Percentiles rank a stretch among this genome's conserved stretches.
Conservation (phyloP, 2,113 vertebrate species). For the Nematolebias whitei region DNA sequence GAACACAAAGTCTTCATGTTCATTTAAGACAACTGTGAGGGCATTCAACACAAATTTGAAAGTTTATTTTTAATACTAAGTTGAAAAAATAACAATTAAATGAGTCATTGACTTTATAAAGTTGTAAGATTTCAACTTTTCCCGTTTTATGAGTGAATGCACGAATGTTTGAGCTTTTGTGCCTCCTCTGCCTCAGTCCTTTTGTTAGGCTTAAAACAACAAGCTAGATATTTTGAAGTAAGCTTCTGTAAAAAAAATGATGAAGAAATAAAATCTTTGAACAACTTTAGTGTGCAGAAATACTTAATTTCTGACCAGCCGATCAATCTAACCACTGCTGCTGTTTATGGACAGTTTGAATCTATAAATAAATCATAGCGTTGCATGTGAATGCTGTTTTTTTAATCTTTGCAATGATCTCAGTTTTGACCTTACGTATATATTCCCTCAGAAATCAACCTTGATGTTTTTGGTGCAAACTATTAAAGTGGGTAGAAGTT, state of each 20-base stretch:
- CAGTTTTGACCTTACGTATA: no score
- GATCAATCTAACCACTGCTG: no score
- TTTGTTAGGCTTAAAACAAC: conserved; percentile 9
- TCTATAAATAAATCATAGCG: no score
- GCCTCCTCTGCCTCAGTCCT: conserved; percentile 7
- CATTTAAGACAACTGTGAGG: conserved; percentile 32
- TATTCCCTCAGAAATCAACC: no score
- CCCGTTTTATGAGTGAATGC: conserved; percentile 14
- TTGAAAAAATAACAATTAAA: not conserved
- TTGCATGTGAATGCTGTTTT: no score
- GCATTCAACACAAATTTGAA: conserved; percentile 12
- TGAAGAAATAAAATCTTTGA: not conserved
- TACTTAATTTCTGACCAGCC: no score
- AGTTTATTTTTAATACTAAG: not conserved
- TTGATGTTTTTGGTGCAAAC: no score
- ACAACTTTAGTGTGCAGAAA: not conserved
- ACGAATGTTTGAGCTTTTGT: conserved; percentile 28
- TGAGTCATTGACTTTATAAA: conserved; percentile 14
- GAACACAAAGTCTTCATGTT: conserved; percentile 20
- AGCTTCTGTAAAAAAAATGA: not conserved
- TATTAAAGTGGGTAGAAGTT: no score
- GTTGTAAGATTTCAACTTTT: conserved; percentile 19
- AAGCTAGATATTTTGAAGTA: not conserved
- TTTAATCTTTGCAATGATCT: no score
- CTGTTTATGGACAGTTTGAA: no score